These are phyloP conservation scores for Bufotes viridis DNA, from an alignment of 2,797 vertebrate genomes.

Conservation along the genomic window DNA sequence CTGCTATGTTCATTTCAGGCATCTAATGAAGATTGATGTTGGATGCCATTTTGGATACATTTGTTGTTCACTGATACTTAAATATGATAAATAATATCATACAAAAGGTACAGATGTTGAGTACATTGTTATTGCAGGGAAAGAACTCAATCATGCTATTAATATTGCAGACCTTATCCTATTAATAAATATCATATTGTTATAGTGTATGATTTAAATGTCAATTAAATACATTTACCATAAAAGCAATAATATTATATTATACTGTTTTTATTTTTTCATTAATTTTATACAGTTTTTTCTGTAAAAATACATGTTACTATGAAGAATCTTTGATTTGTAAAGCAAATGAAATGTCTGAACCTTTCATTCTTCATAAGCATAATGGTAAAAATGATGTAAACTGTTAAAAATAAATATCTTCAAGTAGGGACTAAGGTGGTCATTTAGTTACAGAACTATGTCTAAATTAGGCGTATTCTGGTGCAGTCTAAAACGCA, in stretches of 20 bases:
- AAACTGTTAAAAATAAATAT: too few relatives aligned
- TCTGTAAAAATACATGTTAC: too few relatives aligned
- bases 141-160: neutral
- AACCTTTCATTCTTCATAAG: too few relatives aligned
- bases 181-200: neutral
- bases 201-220: neutral
- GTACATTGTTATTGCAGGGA: neutral
- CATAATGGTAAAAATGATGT: too few relatives aligned
- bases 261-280: neutral
- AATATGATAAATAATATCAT: neutral
- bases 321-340: too few relatives aligned
- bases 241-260: neutral
- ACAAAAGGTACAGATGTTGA: neutral
- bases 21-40: slow-evolving; percentile 1
- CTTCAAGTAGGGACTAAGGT: too few relatives aligned
- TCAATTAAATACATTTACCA: neutral
- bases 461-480: too few relatives aligned
- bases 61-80: neutral
- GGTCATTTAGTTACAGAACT: too few relatives aligned
- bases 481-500: too few relatives aligned
- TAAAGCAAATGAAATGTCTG: too few relatives aligned
- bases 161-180: neutral
- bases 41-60: neutral
- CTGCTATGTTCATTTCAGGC: slow-evolving; percentile 7
- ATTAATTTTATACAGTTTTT: neutral